A percentile compares a stretch with the other conserved stretches of the same genome.
phyloP scores from a whole-genome alignment of 2,888 invertebrate species.

The Eudemis profundana region DNA sequence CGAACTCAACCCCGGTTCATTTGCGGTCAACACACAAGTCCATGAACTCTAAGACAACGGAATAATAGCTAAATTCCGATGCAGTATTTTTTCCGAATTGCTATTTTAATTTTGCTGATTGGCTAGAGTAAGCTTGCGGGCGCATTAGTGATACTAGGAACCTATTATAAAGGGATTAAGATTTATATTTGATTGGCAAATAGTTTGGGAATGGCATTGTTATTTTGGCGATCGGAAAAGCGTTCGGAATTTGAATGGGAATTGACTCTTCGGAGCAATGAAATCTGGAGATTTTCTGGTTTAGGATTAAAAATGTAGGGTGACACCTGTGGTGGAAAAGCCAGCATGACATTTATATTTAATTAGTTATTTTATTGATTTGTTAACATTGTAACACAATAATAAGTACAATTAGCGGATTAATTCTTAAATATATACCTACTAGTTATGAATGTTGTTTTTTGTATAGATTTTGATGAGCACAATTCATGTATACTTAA shows the following conservation, averaged over 20 bases:
- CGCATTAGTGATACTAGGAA: slow-evolving; percentile 10
- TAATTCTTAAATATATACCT: no score
- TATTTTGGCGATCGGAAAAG: slow-evolving; percentile 36
- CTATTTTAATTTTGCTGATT: slow-evolving; percentile 24
- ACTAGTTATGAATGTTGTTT: no score
- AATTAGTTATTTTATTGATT: no score
- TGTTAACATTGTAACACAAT: no score
- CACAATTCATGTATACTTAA: no score
- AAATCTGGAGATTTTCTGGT: neutral
- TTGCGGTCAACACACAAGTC: slow-evolving; percentile 30
- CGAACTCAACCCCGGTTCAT: slow-evolving; percentile 55
- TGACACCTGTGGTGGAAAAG: neutral
- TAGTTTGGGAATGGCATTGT: slow-evolving; percentile 42
- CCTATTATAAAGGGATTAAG: slow-evolving; percentile 56
- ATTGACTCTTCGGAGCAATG: slow-evolving; percentile 25
- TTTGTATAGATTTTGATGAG: no score
- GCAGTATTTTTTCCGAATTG: slow-evolving; percentile 18
- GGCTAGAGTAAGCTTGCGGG: slow-evolving; percentile 32
- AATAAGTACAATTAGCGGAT: no score
- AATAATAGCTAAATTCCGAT: slow-evolving; percentile 28
- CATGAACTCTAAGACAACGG: slow-evolving; percentile 17
- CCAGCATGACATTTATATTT: no score
- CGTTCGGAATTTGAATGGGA: slow-evolving; percentile 53
- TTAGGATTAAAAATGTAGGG: slow-evolving; percentile 20
- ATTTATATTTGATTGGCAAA: slow-evolving; percentile 52